Conservation (phyloP, 2,797 vertebrate genomes). For the Sphenodon punctatus region DNA sequence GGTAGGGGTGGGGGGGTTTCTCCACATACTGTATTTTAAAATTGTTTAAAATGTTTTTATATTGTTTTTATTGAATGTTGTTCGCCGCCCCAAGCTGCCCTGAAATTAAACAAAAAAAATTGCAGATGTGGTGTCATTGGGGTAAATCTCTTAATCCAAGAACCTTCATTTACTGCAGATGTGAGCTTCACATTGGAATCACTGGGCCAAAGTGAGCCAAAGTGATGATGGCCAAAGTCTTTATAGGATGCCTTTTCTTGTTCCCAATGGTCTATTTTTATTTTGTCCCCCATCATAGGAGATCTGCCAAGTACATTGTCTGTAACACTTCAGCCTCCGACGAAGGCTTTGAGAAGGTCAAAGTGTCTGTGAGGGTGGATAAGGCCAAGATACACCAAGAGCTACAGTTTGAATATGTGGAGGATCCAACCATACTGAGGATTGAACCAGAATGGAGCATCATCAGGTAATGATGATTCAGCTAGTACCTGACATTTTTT, state of each 20-base stretch:
- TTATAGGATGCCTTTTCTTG: background rate
- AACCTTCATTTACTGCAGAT: background rate
- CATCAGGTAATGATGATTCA: constrained; percentile 84
- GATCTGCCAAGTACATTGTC: constrained; percentile 88
- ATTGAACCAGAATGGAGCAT: constrained; percentile 99
- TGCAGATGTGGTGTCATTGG: background rate
- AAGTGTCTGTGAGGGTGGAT: constrained; percentile 92
- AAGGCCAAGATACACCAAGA: constrained; percentile 90
- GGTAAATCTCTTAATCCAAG: background rate
- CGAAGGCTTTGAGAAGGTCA: constrained; percentile 85
- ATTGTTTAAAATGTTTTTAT: too few relatives aligned
- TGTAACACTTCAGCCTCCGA: constrained; percentile 90
- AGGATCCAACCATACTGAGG: constrained; percentile 92
- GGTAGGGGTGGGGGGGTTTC: too few relatives aligned
- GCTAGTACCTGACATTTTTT: too few relatives aligned
- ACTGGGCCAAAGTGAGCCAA: too few relatives aligned
- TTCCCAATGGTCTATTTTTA: background rate
- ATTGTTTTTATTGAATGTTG: too few relatives aligned
- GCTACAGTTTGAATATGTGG: constrained; percentile 91
- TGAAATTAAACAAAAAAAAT: too few relatives aligned
- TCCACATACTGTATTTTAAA: too few relatives aligned
- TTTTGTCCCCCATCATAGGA: constrained; percentile 71
- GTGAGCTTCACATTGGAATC: background rate
- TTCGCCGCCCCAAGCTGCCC: too few relatives aligned
- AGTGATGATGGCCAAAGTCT: background rate